Conservation (phyloP, 2,113 vertebrate genomes). For the Pogonocichla stellata region DNA sequence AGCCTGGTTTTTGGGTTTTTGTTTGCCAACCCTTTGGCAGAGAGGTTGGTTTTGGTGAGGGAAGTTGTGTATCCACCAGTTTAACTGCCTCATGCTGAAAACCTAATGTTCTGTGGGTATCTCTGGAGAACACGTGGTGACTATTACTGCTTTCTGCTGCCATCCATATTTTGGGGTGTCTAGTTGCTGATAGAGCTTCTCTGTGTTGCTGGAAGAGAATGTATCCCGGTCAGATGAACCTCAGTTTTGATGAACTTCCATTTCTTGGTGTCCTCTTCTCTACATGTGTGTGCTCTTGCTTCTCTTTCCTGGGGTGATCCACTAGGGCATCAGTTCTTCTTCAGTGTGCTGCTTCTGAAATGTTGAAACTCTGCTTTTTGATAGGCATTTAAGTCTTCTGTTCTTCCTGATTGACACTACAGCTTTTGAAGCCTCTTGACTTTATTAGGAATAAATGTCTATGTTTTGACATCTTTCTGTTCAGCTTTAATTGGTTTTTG, state of each 20-base stretch:
- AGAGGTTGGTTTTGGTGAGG: neutral
- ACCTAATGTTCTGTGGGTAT: neutral
- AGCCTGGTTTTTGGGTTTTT: neutral
- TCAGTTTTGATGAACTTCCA: neutral
- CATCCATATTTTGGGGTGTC: neutral
- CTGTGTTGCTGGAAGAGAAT: neutral
- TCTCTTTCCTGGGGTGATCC: neutral
- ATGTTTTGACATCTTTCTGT: neutral
- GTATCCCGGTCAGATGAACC: neutral
- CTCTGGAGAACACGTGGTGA: neutral
- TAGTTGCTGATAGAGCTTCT: neutral
- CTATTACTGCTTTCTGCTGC: neutral
- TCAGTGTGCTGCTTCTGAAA: neutral
- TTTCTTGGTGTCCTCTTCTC: neutral
- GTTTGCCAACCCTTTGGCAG: rapidly evolving
- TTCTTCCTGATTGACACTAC: neutral
- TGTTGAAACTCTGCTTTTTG: neutral
- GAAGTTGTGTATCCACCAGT: neutral
- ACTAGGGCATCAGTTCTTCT: neutral
- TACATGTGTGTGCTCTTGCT: rapidly evolving
- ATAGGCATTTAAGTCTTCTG: neutral
- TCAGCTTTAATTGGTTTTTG: neutral
- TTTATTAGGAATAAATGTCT: neutral
- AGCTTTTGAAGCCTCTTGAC: neutral
- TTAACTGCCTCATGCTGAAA: neutral